Conservation (phyloP, 2,797 vertebrate genomes). For the Acanthurus tractus region DNA sequence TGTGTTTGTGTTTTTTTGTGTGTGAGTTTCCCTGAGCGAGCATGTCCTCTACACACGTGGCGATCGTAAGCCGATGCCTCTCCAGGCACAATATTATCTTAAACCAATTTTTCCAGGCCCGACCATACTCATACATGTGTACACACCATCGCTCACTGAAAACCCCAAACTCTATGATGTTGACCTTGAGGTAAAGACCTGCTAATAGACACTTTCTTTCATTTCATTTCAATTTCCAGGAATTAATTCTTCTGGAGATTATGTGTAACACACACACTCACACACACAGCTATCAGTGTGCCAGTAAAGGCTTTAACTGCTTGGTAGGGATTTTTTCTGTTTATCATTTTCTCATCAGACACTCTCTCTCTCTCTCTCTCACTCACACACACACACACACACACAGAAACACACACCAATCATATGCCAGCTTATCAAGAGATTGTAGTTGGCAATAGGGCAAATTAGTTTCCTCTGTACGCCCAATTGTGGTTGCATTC, state of each 20-base stretch:
- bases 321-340: constrained; percentile 66
- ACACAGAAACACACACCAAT: constrained; percentile 42
- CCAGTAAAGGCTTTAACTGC: constrained; percentile 67
- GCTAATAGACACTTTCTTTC: constrained; percentile 51
- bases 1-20: neutral
- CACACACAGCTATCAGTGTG: constrained; percentile 49
- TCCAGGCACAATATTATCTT: constrained; percentile 25
- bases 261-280: constrained; percentile 22
- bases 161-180: constrained; percentile 25
- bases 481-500: constrained; percentile 39
- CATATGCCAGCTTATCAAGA: constrained; percentile 56
- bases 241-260: constrained; percentile 81
- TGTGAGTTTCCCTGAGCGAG: neutral
- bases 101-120: constrained; percentile 24
- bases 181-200: constrained; percentile 76
- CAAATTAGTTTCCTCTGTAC: constrained; percentile 57
- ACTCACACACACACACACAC: neutral
- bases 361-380: too few species aligned
- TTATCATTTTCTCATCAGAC: constrained; percentile 60
- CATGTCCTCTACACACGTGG: constrained; percentile 37
- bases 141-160: constrained; percentile 4
- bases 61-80: constrained; percentile 14
- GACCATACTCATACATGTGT: neutral
- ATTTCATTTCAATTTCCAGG: constrained; percentile 80
- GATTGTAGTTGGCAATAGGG: constrained; percentile 62